Evolutionary conservation across 2,888 invertebrate genomes (phyloP).

Genomic region (Lasioglossum leucozonium): DNA sequence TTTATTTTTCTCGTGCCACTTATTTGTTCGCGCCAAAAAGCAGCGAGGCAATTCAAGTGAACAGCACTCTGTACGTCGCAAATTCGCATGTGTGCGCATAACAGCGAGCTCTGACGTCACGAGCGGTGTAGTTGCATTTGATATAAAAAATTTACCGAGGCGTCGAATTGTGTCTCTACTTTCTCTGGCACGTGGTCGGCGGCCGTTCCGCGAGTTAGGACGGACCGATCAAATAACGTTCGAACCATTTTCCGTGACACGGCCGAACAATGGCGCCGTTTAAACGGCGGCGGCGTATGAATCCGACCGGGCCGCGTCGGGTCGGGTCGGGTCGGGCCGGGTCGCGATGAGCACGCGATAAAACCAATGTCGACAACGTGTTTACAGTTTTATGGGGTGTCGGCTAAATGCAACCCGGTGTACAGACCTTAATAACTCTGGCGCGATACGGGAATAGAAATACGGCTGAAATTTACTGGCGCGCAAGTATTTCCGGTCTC

Average conservation of each 20-base stretch:
- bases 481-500: conserved; percentile 39
- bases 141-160: conserved; percentile 26
- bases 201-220: background rate
- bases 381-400: conserved; percentile 72
- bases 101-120: background rate
- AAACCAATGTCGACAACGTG: conserved; percentile 70
- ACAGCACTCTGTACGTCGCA: too few species aligned
- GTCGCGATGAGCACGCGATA: conserved; percentile 66
- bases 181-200: background rate
- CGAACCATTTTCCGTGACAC: conserved; percentile 9
- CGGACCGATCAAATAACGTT: conserved; percentile 26
- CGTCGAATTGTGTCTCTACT: background rate
- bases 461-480: conserved; percentile 48
- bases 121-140: too few species aligned
- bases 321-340: conserved; percentile 17
- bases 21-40: too few species aligned
- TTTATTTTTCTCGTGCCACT: too few species aligned
- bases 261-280: conserved; percentile 30
- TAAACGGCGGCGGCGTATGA: conserved; percentile 50
- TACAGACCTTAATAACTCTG: conserved; percentile 62
- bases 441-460: conserved; percentile 61
- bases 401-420: conserved; percentile 59
- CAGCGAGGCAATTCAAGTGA: too few species aligned
- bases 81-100: too few species aligned
- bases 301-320: conserved; percentile 40